Evolutionary conservation across 2,888 invertebrate species (phyloP), one percentile per base, ranked within the genome.

Genomic region (Parochlus steinenii): DNA sequence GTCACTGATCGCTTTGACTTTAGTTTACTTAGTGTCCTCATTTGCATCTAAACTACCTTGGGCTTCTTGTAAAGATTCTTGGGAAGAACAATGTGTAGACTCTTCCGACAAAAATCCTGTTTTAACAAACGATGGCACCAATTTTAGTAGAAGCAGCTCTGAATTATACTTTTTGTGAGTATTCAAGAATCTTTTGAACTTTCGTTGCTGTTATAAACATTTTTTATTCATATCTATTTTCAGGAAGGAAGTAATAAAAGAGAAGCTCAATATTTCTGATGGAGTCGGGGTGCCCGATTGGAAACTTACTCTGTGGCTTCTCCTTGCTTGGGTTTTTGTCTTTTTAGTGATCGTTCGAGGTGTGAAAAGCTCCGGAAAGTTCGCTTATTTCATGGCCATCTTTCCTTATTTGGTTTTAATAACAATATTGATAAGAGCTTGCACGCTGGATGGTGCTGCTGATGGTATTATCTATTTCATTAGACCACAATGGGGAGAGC

Each of bases 371-470:
- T 74, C 80, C 1, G 82, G 83, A 29, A 82, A 81, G 55, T 78
- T 74, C 0, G 74, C 87, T 0, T 90, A 89, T 56, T 82, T 90
- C 55, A 72, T 89, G n/a, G 89, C 89, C 0, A 55, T 87, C 3
- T 85, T 85, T 52, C 86, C 86, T 0, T 83, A 82, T 48, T 65
- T 80, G 5, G 72, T 87, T 33, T 69, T 87, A 56, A 59, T 82
- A 39, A 70, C 71, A 20, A 58, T 87, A 28, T 64, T 87, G 10
- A 68, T 82, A 32, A 67, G 74, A 40, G 69, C 73, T 0, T 62
- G 61, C 0, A 71, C 69, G 1, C 48, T 76, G 33, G 71, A 73
- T 1, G 86, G 86, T 2, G 75, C 86, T 10, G 63, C 55, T 3
- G 62, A 69, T 20, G 87, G 86, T 1, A 76, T 86, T 32, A 53